A percentile compares a stretch with the other conserved stretches of the same genome.
These are phyloP conservation scores for Papilio gigon DNA, from an alignment of 2,888 invertebrate species.

Conservation along the genomic window DNA sequence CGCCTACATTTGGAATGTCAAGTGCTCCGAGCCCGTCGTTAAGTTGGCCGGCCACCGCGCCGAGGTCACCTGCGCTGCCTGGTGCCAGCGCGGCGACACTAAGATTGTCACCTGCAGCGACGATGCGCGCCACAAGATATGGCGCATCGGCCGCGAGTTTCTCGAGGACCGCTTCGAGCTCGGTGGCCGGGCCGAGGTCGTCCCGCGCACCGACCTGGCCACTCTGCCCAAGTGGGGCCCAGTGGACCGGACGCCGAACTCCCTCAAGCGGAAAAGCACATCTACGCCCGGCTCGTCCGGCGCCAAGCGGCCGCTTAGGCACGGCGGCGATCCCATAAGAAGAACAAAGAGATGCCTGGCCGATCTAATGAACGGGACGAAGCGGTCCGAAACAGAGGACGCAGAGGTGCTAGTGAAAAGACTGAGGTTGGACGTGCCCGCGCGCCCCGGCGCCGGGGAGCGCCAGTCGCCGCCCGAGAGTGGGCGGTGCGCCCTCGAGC, in stretches of 20 bases:
- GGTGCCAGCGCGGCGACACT: constrained; percentile 84
- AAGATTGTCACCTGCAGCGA: constrained; percentile 92
- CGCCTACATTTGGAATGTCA: constrained; percentile 93
- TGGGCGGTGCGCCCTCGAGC: constrained; percentile 53
- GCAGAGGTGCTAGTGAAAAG: constrained; percentile 54
- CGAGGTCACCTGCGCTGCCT: constrained; percentile 94
- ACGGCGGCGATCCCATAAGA: constrained; percentile 46
- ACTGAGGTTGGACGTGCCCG: constrained; percentile 51
- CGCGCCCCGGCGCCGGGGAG: constrained; percentile 48
- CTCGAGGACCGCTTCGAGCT: constrained; percentile 59
- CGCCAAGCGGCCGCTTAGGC: constrained; percentile 50
- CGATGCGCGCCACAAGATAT: constrained; percentile 89
- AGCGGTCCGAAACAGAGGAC: constrained; percentile 56
- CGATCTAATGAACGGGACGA: constrained; percentile 65
- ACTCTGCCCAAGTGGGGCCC: constrained; percentile 58
- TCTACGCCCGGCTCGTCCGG: constrained; percentile 53
- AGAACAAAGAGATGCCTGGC: constrained; percentile 71
- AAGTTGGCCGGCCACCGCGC: constrained; percentile 89
- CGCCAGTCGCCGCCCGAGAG: constrained; percentile 49
- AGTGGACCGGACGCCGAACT: constrained; percentile 77
- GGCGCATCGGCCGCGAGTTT: constrained; percentile 85
- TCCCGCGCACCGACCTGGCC: constrained; percentile 55
- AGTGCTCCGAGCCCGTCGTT: constrained; percentile 85
- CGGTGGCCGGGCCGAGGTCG: constrained; percentile 61
- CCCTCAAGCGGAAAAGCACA: constrained; percentile 65